These are phyloP conservation scores for Achlya flavicornis DNA, from an alignment of 2,888 invertebrate species.

Conservation along the genomic window DNA sequence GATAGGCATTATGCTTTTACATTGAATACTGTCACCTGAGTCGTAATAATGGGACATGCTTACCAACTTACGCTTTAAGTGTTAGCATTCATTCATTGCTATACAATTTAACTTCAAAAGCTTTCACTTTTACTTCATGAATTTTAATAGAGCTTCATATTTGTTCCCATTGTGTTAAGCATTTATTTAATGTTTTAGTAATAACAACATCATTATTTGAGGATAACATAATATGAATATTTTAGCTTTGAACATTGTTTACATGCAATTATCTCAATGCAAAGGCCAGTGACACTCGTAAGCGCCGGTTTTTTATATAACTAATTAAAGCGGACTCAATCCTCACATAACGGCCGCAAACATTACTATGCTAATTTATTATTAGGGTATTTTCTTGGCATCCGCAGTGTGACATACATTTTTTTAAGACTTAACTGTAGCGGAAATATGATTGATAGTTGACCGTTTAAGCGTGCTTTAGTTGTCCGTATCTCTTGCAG, in stretches of 20 bases:
- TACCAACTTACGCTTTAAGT: constrained; percentile 11
- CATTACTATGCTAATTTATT: constrained; percentile 83
- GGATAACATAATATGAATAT: neutral
- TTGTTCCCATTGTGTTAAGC: neutral
- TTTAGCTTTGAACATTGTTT: constrained; percentile 2
- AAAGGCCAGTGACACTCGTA: constrained; percentile 72
- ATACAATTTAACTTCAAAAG: constrained; percentile 7
- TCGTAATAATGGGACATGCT: constrained; percentile 9
- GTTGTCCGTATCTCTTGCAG: constrained; percentile 45
- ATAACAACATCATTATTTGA: neutral
- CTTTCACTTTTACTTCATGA: constrained; percentile 15
- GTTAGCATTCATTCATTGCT: constrained; percentile 11
- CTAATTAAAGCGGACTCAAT: constrained; percentile 77
- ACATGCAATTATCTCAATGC: constrained; percentile 23
- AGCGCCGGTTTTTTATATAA: constrained; percentile 62
- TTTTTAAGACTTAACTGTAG: constrained; percentile 80
- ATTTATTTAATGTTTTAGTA: constrained; percentile 3
- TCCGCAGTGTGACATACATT: constrained; percentile 81
- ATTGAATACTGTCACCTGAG: neutral
- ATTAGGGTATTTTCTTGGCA: constrained; percentile 79
- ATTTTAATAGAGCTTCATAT: constrained; percentile 13
- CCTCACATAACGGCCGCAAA: constrained; percentile 76
- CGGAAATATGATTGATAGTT: constrained; percentile 81
- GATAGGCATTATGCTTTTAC: neutral
- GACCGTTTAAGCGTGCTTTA: constrained; percentile 70